Evolutionary conservation across 2,888 invertebrate species (phyloP).

Genomic region (Leptothorax acervorum): DNA sequence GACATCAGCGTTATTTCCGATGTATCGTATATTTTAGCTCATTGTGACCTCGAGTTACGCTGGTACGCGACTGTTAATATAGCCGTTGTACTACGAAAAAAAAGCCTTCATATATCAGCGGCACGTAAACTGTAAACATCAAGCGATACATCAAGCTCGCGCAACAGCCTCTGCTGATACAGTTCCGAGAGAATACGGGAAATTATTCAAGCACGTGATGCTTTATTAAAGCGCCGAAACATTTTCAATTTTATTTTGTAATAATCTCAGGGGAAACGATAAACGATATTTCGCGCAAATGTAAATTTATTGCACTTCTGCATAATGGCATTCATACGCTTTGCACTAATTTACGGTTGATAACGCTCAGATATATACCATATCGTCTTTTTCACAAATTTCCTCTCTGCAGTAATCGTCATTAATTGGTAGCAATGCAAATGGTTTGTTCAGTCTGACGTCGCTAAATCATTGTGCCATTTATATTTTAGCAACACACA

Average conservation of each 20-base stretch:
- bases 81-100: neutral
- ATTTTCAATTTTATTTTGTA: conserved; percentile 58
- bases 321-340: conserved; percentile 7
- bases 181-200: neutral
- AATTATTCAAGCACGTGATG: conserved; percentile 43
- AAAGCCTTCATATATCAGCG: neutral
- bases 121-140: conserved; percentile 14
- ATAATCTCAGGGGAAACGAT: conserved; percentile 44
- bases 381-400: neutral
- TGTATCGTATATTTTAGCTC: conserved; percentile 19
- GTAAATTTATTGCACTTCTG: conserved; percentile 35
- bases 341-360: conserved; percentile 27
- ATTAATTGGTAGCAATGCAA: conserved; percentile 21
- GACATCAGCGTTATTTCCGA: conserved; percentile 20
- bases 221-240: conserved; percentile 61
- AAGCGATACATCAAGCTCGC: conserved; percentile 10
- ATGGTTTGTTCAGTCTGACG: neutral
- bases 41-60: neutral
- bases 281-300: conserved; percentile 35
- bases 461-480: neutral
- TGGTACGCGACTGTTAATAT: conserved; percentile 21
- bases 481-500: neutral
- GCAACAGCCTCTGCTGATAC: neutral
- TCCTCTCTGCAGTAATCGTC: neutral
- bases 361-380: neutral